Conservation (phyloP, 2,888 invertebrate genomes). For the Athripsodes cinereus region DNA sequence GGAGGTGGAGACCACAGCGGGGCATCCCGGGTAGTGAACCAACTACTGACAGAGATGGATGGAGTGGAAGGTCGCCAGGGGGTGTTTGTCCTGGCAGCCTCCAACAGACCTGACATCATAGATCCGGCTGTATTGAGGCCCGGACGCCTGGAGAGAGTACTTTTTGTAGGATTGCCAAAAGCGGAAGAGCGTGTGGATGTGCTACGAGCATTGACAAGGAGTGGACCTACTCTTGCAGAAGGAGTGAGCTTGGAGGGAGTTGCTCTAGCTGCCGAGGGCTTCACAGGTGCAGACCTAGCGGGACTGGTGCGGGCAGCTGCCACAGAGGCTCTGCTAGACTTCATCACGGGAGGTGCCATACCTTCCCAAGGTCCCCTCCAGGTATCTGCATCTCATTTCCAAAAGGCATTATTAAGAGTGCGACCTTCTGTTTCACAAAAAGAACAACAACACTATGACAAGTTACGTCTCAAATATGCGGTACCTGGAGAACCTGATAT, state of each 20-base stretch:
- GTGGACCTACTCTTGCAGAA: slow-evolving; percentile 69
- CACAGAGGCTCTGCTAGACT: slow-evolving; percentile 70
- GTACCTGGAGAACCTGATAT: slow-evolving; percentile 47
- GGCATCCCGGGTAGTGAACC: slow-evolving; percentile 88
- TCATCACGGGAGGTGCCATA: slow-evolving; percentile 49
- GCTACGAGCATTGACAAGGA: slow-evolving; percentile 81
- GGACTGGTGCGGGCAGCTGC: slow-evolving; percentile 86
- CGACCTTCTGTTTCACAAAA: slow-evolving; percentile 81
- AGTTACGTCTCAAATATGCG: slow-evolving; percentile 61
- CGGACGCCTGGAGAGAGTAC: slow-evolving; percentile 83
- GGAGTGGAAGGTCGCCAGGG: slow-evolving; percentile 87
- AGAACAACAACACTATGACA: slow-evolving; percentile 74
- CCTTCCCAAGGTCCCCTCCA: slow-evolving; percentile 50
- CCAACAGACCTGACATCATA: slow-evolving; percentile 93
- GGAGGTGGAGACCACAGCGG: slow-evolving; percentile 67
- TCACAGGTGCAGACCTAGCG: slow-evolving; percentile 91
- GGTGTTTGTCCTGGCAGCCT: slow-evolving; percentile 93
- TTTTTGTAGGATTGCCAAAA: slow-evolving; percentile 86
- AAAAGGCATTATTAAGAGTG: slow-evolving; percentile 68
- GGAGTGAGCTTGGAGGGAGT: slow-evolving; percentile 73
- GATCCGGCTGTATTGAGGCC: slow-evolving; percentile 89
- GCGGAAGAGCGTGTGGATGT: slow-evolving; percentile 79
- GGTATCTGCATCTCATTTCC: slow-evolving; percentile 67
- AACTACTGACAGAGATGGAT: slow-evolving; percentile 97
- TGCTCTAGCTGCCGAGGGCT: slow-evolving; percentile 66